phyloP scores from a whole-genome alignment of 2,797 vertebrate genomes.

The Neostethus bicornis region DNA sequence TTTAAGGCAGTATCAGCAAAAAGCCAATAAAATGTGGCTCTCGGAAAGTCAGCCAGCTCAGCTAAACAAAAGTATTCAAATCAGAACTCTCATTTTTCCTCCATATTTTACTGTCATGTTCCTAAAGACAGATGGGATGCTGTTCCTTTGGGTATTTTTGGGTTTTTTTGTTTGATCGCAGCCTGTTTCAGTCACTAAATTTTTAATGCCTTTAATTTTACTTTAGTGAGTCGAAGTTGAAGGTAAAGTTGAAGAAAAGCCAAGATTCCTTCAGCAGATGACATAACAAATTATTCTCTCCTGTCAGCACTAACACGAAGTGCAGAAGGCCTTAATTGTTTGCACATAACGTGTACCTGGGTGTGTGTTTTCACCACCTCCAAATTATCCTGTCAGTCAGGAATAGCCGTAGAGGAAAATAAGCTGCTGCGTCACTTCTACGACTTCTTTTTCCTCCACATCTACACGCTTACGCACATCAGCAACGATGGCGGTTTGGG shows the following conservation, averaged over 20 bases:
- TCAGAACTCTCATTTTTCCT: neutral
- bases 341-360: neutral
- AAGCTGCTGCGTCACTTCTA: constrained; percentile 45
- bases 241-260: neutral
- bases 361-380: constrained; percentile 43
- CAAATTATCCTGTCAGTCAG: constrained; percentile 71
- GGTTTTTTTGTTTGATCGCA: neutral
- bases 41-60: no score
- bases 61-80: no score
- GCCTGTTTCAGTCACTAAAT: neutral
- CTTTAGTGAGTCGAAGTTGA: neutral
- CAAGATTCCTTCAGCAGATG: neutral
- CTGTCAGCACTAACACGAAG: constrained; percentile 28
- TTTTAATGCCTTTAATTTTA: neutral
- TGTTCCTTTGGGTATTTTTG: neutral
- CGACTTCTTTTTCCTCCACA: constrained; percentile 15
- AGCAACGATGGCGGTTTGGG: constrained; percentile 25
- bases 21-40: no score
- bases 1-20: no score
- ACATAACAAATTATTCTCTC: neutral
- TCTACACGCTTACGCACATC: constrained; percentile 6
- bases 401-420: constrained; percentile 52
- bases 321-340: constrained; percentile 8
- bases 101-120: neutral
- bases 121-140: neutral